phyloP scores from a whole-genome alignment of 2,113 vertebrate genomes.

The Brienomyrus brachyistius region DNA sequence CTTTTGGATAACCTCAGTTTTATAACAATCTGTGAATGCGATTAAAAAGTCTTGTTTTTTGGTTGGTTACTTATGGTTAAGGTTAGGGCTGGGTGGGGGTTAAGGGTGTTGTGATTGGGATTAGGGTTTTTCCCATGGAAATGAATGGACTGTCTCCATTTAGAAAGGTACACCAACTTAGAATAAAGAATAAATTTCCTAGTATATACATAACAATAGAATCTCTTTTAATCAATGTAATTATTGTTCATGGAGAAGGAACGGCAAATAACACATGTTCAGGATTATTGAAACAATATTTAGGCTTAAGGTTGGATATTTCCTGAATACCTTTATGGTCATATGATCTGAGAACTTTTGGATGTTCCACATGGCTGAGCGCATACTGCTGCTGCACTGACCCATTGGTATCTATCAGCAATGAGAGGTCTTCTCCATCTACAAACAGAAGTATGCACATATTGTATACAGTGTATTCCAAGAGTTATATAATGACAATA shows the following conservation, averaged over 20 bases:
- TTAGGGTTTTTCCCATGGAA: no score
- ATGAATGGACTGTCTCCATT: no score
- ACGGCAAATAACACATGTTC: not conserved
- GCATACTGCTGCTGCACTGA: constrained; percentile 46
- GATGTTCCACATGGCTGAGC: constrained; percentile 45
- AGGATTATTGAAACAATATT: not conserved
- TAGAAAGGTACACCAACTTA: no score
- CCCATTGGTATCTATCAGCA: constrained; percentile 65
- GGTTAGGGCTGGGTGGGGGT: no score
- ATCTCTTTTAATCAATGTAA: not conserved
- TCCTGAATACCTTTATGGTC: constrained; percentile 49
- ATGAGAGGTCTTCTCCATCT: constrained; percentile 74
- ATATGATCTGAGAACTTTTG: constrained; percentile 42
- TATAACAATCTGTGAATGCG: no score
- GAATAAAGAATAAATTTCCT: not conserved
- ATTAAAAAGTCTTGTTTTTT: no score
- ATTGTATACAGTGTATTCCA: not conserved
- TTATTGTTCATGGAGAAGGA: not conserved
- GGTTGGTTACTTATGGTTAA: no score
- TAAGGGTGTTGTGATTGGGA: no score
- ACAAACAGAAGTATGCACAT: constrained; percentile 40
- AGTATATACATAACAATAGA: not conserved
- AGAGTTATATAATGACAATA: not conserved
- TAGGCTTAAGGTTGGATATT: not conserved
- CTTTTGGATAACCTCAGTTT: no score